Conservation (phyloP, 2,888 invertebrate species). For the Melanostoma scalare region DNA sequence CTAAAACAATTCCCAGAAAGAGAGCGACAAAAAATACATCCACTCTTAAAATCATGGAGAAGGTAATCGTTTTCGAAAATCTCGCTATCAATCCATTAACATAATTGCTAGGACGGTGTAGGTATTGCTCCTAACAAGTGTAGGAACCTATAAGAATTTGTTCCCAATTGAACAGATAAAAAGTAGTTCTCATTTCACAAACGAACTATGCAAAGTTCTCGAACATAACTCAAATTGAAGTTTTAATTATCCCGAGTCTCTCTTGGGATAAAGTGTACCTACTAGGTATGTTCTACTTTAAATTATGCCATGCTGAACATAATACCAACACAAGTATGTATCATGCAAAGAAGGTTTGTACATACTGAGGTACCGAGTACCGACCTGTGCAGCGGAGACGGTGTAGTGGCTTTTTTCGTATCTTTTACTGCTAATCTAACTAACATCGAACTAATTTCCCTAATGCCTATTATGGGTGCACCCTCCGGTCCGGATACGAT, state of each 20-base stretch:
- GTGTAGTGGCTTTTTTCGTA: conserved; percentile 26
- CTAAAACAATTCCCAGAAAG: no score
- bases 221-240: conserved; percentile 35
- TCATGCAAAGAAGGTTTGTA: background rate
- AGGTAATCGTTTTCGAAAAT: conserved; percentile 1
- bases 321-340: background rate
- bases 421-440: conserved; percentile 59
- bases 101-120: no score
- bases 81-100: conserved; percentile 48
- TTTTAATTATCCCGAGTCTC: conserved; percentile 57
- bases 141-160: background rate
- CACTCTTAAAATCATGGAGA: no score
- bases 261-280: conserved; percentile 17
- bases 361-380: background rate
- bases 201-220: conserved; percentile 8
- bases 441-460: conserved; percentile 69
- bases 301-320: conserved; percentile 32
- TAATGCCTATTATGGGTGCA: conserved; percentile 65
- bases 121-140: conserved; percentile 16
- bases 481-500: conserved; percentile 57
- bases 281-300: background rate
- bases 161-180: conserved; percentile 22
- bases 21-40: no score
- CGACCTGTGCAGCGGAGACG: background rate
- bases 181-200: background rate